phyloP scores from a whole-genome alignment of 2,113 vertebrate genomes.

The Phylloscopus trochilus region DNA sequence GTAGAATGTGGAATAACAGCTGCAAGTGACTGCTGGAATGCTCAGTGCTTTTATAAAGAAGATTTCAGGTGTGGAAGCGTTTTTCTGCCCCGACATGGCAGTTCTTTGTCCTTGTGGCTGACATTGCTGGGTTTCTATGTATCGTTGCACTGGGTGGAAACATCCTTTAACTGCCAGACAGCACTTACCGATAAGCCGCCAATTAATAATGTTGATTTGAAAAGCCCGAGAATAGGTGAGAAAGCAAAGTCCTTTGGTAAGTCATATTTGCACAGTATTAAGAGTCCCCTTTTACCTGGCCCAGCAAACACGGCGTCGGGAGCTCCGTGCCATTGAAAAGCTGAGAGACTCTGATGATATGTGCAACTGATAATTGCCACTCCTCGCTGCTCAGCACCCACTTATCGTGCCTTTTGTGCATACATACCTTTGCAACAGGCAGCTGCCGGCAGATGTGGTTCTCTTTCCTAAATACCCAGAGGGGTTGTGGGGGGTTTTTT shows the following conservation, averaged over 20 bases:
- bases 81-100: conserved; percentile 36
- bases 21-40: not conserved
- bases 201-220: conserved; percentile 67
- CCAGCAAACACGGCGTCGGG: conserved; percentile 59
- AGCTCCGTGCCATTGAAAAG: conserved; percentile 23
- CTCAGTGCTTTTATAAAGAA: not conserved
- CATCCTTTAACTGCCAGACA: conserved; percentile 72
- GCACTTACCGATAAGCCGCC: conserved; percentile 69
- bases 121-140: conserved; percentile 73
- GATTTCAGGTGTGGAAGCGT: conserved; percentile 32
- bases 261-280: conserved; percentile 68
- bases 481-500: not conserved
- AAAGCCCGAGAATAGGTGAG: conserved; percentile 68
- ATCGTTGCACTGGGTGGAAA: conserved; percentile 73
- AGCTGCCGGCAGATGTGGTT: not conserved
- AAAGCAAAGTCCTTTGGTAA: conserved; percentile 67
- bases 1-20: not conserved
- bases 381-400: conserved; percentile 16
- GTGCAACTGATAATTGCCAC: conserved; percentile 22
- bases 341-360: not conserved
- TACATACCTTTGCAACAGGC: conserved; percentile 27
- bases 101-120: conserved; percentile 62
- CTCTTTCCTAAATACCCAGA: not conserved
- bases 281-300: conserved; percentile 48
- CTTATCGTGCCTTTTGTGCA: conserved; percentile 45